These are phyloP conservation scores for Xylophagus ater DNA, from an alignment of 2,888 invertebrate genomes.

Conservation along the genomic window DNA sequence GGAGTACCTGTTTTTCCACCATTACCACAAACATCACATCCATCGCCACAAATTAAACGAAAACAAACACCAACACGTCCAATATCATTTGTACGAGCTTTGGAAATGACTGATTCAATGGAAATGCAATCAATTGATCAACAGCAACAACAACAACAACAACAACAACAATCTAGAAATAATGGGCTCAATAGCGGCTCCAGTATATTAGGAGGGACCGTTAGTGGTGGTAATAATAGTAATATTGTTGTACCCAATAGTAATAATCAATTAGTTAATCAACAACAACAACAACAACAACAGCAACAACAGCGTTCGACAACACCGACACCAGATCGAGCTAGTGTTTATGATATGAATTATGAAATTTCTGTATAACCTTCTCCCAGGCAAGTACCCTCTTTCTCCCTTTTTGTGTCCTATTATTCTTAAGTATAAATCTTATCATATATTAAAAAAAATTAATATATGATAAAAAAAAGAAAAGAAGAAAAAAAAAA, in stretches of 20 bases:
- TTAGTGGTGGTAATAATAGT: slow-evolving; percentile 8
- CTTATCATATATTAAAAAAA: slow-evolving; percentile 4
- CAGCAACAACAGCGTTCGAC: slow-evolving; percentile 37
- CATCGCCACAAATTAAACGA: slow-evolving; percentile 47
- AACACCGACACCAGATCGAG: slow-evolving; percentile 65
- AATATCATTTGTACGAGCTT: slow-evolving; percentile 78
- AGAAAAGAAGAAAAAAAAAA: slow-evolving; percentile 3
- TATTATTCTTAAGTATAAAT: slow-evolving; percentile 9
- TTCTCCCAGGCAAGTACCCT: slow-evolving; percentile 15
- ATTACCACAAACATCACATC: slow-evolving; percentile 39
- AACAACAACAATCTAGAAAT: slow-evolving; percentile 23
- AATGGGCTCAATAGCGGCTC: slow-evolving; percentile 20
- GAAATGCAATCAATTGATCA: slow-evolving; percentile 54
- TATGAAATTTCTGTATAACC: slow-evolving; percentile 90
- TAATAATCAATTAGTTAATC: slow-evolving; percentile 16
- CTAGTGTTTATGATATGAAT: slow-evolving; percentile 88
- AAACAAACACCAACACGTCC: slow-evolving; percentile 52
- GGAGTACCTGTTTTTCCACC: slow-evolving; percentile 60
- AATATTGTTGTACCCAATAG: slow-evolving; percentile 17
- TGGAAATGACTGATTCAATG: slow-evolving; percentile 81
- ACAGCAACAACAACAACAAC: slow-evolving; percentile 29
- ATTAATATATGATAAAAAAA: slow-evolving; percentile 7
- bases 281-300: slow-evolving; percentile 20
- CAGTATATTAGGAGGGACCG: slow-evolving; percentile 15
- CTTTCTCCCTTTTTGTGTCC: slow-evolving; percentile 8